A percentile compares a stretch with the other conserved stretches of the same genome.
phyloP scores from a whole-genome alignment of 2,888 invertebrate species.

The Drosophila mettleri region DNA sequence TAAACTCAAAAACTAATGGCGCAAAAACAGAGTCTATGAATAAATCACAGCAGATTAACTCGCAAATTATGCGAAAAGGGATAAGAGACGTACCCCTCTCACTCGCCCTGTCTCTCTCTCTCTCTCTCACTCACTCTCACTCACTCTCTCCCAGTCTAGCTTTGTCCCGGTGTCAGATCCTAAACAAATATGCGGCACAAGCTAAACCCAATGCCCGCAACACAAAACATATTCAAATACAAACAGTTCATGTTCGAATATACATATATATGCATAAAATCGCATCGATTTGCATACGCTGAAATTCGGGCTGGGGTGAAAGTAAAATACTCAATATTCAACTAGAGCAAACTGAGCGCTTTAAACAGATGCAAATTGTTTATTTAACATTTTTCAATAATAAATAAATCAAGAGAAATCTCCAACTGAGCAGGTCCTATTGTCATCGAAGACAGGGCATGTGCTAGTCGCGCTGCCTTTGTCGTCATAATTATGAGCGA shows the following conservation, averaged over 20 bases:
- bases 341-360: neutral
- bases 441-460: no score
- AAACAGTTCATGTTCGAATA: slow-evolving; percentile 36
- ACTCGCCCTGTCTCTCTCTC: neutral
- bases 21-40: slow-evolving; percentile 75
- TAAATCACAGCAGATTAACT: slow-evolving; percentile 79
- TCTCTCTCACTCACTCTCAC: neutral
- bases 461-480: neutral
- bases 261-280: slow-evolving; percentile 37
- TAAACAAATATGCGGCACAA: slow-evolving; percentile 61
- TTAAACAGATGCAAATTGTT: slow-evolving; percentile 1
- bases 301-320: slow-evolving; percentile 1
- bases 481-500: slow-evolving; percentile 38
- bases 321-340: neutral
- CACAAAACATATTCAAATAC: slow-evolving; percentile 25
- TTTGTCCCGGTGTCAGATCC: slow-evolving; percentile 34
- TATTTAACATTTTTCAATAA: neutral
- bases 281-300: slow-evolving; percentile 59
- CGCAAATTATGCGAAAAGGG: slow-evolving; percentile 76
- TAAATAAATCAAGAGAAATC: neutral
- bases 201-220: slow-evolving; percentile 10
- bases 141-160: neutral
- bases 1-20: slow-evolving; percentile 72
- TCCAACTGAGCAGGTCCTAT: no score
- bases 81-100: slow-evolving; percentile 41